phyloP scores from a whole-genome alignment of 2,888 invertebrate species.

The Sinotaia quadrata region DNA sequence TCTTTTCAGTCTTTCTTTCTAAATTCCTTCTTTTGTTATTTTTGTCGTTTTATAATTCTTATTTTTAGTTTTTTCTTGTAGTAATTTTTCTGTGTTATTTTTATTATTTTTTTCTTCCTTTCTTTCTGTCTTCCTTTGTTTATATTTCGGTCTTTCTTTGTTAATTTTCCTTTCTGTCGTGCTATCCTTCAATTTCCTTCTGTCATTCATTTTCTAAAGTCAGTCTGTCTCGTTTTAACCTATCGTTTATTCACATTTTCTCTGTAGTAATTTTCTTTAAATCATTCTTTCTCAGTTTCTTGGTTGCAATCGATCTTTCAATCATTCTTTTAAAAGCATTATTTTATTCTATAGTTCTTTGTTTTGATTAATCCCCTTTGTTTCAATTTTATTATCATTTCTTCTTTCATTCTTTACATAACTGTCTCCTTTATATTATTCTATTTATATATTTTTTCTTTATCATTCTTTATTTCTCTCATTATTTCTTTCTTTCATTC shows the following conservation, averaged over 20 bases:
- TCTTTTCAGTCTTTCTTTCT: background rate
- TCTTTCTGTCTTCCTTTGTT: background rate
- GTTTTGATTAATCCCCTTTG: too few species aligned
- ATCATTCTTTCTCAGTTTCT: too few species aligned
- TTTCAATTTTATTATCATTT: too few species aligned
- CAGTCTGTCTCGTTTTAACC: too few species aligned
- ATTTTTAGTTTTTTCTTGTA: background rate
- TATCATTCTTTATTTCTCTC: background rate
- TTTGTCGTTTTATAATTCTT: background rate
- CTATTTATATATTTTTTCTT: background rate
- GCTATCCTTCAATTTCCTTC: background rate
- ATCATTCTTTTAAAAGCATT: too few species aligned
- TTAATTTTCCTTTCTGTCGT: background rate
- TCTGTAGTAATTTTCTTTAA: too few species aligned
- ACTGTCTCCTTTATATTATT: background rate
- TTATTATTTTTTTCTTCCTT: background rate
- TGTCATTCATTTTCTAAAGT: background rate
- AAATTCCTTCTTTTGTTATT: background rate
- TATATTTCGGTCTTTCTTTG: background rate
- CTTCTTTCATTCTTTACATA: too few species aligned
- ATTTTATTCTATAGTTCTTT: too few species aligned
- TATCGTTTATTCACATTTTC: too few species aligned
- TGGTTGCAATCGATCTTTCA: too few species aligned
- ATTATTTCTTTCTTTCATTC: conserved; percentile 6
- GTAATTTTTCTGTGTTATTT: background rate